These are phyloP conservation scores for Adrianichthys oophorus DNA, from an alignment of 2,797 vertebrate genomes.

Conservation along the genomic window DNA sequence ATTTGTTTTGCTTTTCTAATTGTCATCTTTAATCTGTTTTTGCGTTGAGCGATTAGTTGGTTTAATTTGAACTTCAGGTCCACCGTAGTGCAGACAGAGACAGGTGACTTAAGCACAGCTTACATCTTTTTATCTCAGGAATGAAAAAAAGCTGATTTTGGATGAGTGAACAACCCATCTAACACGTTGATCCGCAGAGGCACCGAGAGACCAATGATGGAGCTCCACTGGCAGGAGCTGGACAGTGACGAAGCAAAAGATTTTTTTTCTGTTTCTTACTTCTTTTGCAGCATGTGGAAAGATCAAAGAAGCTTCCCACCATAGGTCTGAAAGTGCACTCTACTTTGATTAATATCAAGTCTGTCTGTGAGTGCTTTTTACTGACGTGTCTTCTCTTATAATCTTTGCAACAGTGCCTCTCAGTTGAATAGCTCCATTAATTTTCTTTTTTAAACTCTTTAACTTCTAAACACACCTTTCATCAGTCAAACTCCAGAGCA, in stretches of 20 bases:
- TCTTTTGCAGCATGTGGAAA: slow-evolving; percentile 1
- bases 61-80: no score
- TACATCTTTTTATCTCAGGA: slow-evolving; percentile 36
- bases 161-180: slow-evolving; percentile 41
- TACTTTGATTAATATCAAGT: slow-evolving; percentile 15
- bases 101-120: slow-evolving; percentile 30
- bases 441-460: slow-evolving; percentile 12
- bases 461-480: slow-evolving; percentile 44
- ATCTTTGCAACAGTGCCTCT: slow-evolving; percentile 12
- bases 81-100: no score
- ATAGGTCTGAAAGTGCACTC: slow-evolving; percentile 8
- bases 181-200: slow-evolving; percentile 44
- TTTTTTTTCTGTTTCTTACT: slow-evolving; percentile 48
- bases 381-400: slow-evolving; percentile 7
- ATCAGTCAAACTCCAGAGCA: slow-evolving; percentile 32
- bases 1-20: no score
- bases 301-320: slow-evolving; percentile 9
- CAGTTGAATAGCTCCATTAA: slow-evolving; percentile 29
- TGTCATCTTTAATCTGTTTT: no score
- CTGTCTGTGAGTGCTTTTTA: slow-evolving; percentile 14
- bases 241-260: slow-evolving; percentile 40
- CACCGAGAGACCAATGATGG: slow-evolving; percentile 53
- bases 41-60: no score
- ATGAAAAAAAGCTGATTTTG: slow-evolving; percentile 31
- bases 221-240: slow-evolving; percentile 37